These are phyloP conservation scores for Papilio gigon DNA, from an alignment of 2,888 invertebrate species.

Conservation along the genomic window DNA sequence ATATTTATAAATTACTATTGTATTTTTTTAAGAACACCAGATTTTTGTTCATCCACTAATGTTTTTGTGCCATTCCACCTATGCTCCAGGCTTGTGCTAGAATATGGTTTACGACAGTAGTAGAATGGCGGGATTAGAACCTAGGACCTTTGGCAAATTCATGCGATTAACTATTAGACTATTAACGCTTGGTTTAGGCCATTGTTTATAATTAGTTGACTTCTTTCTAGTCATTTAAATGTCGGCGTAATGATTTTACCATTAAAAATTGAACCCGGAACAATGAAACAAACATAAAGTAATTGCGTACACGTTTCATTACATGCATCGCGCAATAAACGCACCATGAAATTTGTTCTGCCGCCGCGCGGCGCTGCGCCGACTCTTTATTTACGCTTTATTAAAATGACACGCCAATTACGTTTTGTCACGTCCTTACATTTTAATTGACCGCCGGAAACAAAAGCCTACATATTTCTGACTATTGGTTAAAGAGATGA, in stretches of 20 bases:
- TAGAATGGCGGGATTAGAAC: too few relatives aligned
- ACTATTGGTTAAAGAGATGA: neutral
- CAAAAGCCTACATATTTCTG: neutral
- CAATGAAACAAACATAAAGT: conserved; percentile 1
- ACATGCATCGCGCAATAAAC: conserved; percentile 21
- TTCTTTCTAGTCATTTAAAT: too few relatives aligned
- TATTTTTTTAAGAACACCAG: too few relatives aligned
- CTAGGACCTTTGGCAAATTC: too few relatives aligned
- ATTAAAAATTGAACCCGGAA: neutral
- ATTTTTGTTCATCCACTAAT: too few relatives aligned
- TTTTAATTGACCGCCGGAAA: neutral
- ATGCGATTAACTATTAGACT: too few relatives aligned
- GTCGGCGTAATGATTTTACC: too few relatives aligned
- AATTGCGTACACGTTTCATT: conserved; percentile 26
- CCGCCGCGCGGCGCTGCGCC: neutral
- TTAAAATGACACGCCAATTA: conserved; percentile 23
- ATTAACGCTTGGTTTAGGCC: too few relatives aligned
- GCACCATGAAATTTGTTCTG: conserved; percentile 23
- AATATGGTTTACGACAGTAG: too few relatives aligned
- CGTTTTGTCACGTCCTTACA: neutral
- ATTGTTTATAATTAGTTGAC: too few relatives aligned
- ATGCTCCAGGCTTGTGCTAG: too few relatives aligned
- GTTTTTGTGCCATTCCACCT: too few relatives aligned
- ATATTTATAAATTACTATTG: neutral
- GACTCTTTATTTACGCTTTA: conserved; percentile 19